These are phyloP conservation scores for Aphelenchoides avenae DNA, from an alignment of 1,140 invertebrate genomes.

Conservation along the genomic window DNA sequence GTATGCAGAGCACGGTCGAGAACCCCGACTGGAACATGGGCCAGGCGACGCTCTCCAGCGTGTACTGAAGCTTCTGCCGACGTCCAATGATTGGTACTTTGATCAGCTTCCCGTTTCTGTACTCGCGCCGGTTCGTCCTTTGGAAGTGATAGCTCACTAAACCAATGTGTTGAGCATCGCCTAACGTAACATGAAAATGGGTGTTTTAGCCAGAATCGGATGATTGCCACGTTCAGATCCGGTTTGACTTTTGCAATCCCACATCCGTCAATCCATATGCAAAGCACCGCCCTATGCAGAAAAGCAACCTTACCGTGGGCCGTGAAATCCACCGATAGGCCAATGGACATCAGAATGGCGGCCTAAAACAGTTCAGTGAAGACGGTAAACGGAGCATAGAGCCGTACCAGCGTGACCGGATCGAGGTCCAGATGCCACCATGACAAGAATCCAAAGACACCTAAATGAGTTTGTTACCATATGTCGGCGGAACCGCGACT, in stretches of 20 bases:
- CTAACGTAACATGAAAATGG: no score
- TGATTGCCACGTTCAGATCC: no score
- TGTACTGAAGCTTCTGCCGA: constrained; percentile 57
- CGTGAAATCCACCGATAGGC: constrained; percentile 62
- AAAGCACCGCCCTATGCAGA: constrained; percentile 61
- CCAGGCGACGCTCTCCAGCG: constrained; percentile 76
- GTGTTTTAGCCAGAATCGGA: no score
- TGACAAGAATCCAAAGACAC: constrained; percentile 61
- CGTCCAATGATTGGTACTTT: constrained; percentile 46
- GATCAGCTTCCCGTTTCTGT: constrained; percentile 32
- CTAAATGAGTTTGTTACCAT: no score
- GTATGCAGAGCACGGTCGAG: constrained; percentile 83
- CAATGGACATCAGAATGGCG: constrained; percentile 62
- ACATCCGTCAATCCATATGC: no score
- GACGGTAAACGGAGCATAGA: constrained; percentile 22
- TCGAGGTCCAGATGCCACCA: constrained; percentile 60
- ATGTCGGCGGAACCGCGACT: neutral
- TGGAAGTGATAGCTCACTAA: neutral
- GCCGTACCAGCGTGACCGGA: constrained; percentile 60
- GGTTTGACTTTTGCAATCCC: no score
- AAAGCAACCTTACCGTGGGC: constrained; percentile 61
- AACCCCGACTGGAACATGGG: constrained; percentile 85
- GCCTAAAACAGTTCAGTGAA: constrained; percentile 50
- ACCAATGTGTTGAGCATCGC: no score
- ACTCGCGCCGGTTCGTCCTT: constrained; percentile 59